Conservation (phyloP, 2,888 invertebrate species). For the Nephrotoma appendiculata region DNA sequence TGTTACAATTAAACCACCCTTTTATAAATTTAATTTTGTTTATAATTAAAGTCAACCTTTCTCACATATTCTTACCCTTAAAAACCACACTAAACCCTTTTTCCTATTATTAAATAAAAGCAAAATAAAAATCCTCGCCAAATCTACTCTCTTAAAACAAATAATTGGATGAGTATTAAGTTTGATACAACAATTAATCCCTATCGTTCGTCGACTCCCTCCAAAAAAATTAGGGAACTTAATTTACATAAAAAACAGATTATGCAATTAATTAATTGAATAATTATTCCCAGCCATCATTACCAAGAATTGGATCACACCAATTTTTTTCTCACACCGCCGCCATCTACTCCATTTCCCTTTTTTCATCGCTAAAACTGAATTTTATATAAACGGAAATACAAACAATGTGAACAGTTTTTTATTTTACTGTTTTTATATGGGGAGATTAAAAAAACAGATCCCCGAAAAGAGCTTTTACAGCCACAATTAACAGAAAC, state of each 20-base stretch:
- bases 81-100: not conserved
- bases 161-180: not conserved
- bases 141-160: not conserved
- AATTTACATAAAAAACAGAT: not conserved
- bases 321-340: not conserved
- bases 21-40: not conserved
- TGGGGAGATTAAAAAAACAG: not conserved
- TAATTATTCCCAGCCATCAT: not conserved
- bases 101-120: not conserved
- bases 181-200: not conserved
- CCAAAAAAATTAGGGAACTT: not conserved
- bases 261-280: not conserved
- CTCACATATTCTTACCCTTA: not conserved
- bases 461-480: not conserved
- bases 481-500: not conserved
- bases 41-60: not conserved
- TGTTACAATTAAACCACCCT: not conserved
- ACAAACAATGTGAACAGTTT: not conserved
- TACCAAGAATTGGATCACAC: not conserved
- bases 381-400: not conserved
- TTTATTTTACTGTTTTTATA: not conserved
- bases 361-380: not conserved
- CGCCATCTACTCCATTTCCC: not conserved
- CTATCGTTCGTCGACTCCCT: not conserved
- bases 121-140: not conserved